A percentile compares a stretch with the other conserved stretches of the same genome.
phyloP scores from a whole-genome alignment of 1,140 invertebrate species.

The Pogonus chalceus region DNA sequence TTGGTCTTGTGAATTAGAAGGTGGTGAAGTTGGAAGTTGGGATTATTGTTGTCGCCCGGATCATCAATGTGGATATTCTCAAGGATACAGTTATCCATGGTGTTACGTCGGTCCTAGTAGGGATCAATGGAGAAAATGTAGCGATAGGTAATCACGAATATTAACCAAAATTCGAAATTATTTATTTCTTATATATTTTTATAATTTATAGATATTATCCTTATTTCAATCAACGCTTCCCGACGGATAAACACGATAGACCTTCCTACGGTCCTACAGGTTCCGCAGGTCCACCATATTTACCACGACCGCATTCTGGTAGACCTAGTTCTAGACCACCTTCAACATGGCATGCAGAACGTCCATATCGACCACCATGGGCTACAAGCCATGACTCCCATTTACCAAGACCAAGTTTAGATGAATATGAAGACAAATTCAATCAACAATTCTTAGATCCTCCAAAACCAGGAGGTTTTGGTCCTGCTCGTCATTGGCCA shows the following conservation, averaged over 20 bases:
- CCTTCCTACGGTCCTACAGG: background rate
- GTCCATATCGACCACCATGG: slow-evolving; percentile 13
- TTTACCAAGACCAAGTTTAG: slow-evolving; percentile 25
- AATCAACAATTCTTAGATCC: slow-evolving; percentile 30
- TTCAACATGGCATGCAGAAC: slow-evolving; percentile 18
- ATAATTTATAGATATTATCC: slow-evolving; percentile 71
- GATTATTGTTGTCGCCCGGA: slow-evolving; percentile 73
- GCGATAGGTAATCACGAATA: too few species aligned
- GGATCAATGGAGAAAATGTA: slow-evolving; percentile 75
- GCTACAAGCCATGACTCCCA: slow-evolving; percentile 5
- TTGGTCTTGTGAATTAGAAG: slow-evolving; percentile 68
- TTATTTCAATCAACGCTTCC: slow-evolving; percentile 25
- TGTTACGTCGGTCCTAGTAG: slow-evolving; percentile 62
- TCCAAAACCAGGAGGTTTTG: slow-evolving; percentile 40
- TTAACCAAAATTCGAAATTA: too few species aligned
- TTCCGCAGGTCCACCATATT: background rate
- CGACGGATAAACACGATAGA: slow-evolving; percentile 1
- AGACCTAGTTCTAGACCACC: background rate
- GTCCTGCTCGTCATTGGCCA: slow-evolving; percentile 49
- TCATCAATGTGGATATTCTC: slow-evolving; percentile 69
- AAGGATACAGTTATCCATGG: slow-evolving; percentile 67
- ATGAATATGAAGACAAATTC: slow-evolving; percentile 35
- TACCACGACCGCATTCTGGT: slow-evolving; percentile 10
- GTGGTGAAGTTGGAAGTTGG: slow-evolving; percentile 56
- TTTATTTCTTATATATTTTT: too few species aligned